These are phyloP conservation scores for Psylliodes chrysocephalus DNA, from an alignment of 2,888 invertebrate species.

Conservation along the genomic window DNA sequence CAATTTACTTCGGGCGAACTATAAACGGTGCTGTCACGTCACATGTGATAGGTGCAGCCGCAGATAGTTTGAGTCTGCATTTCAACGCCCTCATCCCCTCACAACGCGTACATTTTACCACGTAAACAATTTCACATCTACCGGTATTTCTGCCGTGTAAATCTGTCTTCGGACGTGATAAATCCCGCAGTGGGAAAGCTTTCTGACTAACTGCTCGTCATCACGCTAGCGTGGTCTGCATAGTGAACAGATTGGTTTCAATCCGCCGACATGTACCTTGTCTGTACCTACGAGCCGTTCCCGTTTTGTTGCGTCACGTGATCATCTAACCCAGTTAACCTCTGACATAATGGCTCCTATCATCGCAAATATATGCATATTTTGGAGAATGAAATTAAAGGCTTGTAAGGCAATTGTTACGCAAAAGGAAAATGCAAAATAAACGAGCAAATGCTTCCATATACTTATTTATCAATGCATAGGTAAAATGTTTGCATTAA, in stretches of 20 bases:
- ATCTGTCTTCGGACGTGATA: constrained; percentile 34
- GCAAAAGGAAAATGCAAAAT: too few relatives aligned
- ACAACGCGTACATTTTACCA: background rate
- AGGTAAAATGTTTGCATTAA: too few relatives aligned
- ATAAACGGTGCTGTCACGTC: background rate
- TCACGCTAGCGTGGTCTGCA: constrained; percentile 36
- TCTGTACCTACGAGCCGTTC: background rate
- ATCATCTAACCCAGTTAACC: constrained; percentile 5
- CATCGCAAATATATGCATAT: background rate
- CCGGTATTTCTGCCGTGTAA: constrained; percentile 15
- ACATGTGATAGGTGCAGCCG: background rate
- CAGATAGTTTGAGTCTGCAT: background rate
- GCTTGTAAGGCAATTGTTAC: too few relatives aligned
- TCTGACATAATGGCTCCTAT: constrained; percentile 3
- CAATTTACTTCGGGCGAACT: background rate
- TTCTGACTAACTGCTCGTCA: constrained; percentile 34
- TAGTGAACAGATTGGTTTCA: constrained; percentile 32
- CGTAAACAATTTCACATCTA: constrained; percentile 21
- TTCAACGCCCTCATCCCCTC: background rate
- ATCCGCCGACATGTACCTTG: constrained; percentile 5
- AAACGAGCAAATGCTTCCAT: too few relatives aligned
- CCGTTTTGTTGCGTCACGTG: background rate
- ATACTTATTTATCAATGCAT: too few relatives aligned
- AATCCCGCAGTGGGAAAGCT: constrained; percentile 29
- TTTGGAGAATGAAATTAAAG: too few relatives aligned